phyloP scores from a whole-genome alignment of 2,797 vertebrate genomes.

The Coilia nasus region DNA sequence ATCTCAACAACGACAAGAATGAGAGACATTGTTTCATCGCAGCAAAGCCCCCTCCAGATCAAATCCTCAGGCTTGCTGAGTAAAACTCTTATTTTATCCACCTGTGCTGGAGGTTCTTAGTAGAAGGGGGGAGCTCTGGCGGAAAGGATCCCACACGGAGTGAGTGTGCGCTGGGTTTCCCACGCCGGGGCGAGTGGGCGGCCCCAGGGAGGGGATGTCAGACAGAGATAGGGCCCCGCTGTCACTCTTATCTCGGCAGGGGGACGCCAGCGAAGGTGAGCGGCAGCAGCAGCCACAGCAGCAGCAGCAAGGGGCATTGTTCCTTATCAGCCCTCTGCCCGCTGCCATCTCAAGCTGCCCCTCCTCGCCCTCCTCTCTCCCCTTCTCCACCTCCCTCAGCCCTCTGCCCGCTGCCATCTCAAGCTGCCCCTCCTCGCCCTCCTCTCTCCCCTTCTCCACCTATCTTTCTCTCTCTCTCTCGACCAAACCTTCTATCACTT shows the following conservation, averaged over 20 bases:
- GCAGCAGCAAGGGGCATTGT: slow-evolving; percentile 56
- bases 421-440: background rate
- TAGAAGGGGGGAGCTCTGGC: background rate
- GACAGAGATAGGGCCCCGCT: slow-evolving; percentile 55
- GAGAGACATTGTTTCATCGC: background rate
- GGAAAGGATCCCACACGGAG: background rate
- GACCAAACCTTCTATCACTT: too few relatives aligned
- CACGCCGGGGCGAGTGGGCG: slow-evolving; percentile 26
- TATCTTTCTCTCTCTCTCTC: too few relatives aligned
- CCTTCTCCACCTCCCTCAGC: slow-evolving; percentile 34
- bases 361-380: background rate
- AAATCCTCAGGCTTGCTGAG: background rate
- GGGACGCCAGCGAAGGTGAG: slow-evolving; percentile 66
- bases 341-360: slow-evolving; percentile 42
- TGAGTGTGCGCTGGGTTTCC: slow-evolving; percentile 23
- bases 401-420: slow-evolving; percentile 48
- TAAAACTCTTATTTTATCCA: background rate
- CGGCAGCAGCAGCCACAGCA: background rate
- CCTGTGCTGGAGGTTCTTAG: background rate
- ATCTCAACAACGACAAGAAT: background rate
- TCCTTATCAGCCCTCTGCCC: slow-evolving; percentile 52
- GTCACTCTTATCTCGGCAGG: slow-evolving; percentile 50
- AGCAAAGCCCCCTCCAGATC: background rate
- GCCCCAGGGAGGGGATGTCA: slow-evolving; percentile 50
- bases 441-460: slow-evolving; percentile 3